A percentile compares a stretch with the other conserved stretches of the same genome.
These are phyloP conservation scores for Aethes cnicana DNA, from an alignment of 2,888 invertebrate species.

Conservation along the genomic window DNA sequence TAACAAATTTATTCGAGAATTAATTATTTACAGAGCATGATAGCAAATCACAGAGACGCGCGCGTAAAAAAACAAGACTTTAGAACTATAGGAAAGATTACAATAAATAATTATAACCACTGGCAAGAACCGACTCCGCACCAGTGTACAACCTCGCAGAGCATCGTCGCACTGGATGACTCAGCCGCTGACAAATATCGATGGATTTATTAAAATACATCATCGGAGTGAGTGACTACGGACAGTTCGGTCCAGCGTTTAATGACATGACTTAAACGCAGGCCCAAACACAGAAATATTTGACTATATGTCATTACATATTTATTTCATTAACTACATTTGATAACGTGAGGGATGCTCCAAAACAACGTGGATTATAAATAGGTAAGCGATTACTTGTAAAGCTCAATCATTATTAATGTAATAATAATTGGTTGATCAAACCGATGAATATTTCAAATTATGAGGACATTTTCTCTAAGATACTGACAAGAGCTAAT, in stretches of 20 bases:
- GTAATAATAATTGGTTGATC: constrained; percentile 26
- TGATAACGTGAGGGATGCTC: constrained; percentile 5
- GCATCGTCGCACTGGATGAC: not conserved
- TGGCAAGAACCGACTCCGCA: constrained; percentile 58
- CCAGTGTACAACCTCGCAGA: constrained; percentile 6
- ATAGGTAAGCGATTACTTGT: constrained; percentile 22
- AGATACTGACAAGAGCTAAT: no score
- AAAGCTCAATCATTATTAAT: constrained; percentile 28
- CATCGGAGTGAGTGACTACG: not conserved
- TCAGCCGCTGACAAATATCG: not conserved
- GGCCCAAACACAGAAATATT: not conserved
- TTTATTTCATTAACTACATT: constrained; percentile 2
- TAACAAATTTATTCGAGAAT: constrained; percentile 76
- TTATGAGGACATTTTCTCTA: no score
- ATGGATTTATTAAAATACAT: not conserved
- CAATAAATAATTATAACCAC: constrained; percentile 48
- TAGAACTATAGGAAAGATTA: constrained; percentile 40
- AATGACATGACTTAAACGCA: constrained; percentile 12
- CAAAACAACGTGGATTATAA: constrained; percentile 12
- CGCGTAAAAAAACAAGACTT: constrained; percentile 57
- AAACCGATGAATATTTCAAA: no score
- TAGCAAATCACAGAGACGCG: constrained; percentile 78
- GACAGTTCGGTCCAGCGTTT: constrained; percentile 7
- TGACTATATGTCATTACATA: constrained; percentile 3
- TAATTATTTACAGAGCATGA: constrained; percentile 73